A percentile compares a stretch with the other conserved stretches of the same genome.
These are phyloP conservation scores for Polymixis lichenea DNA, from an alignment of 2,888 invertebrate genomes.

Conservation along the genomic window DNA sequence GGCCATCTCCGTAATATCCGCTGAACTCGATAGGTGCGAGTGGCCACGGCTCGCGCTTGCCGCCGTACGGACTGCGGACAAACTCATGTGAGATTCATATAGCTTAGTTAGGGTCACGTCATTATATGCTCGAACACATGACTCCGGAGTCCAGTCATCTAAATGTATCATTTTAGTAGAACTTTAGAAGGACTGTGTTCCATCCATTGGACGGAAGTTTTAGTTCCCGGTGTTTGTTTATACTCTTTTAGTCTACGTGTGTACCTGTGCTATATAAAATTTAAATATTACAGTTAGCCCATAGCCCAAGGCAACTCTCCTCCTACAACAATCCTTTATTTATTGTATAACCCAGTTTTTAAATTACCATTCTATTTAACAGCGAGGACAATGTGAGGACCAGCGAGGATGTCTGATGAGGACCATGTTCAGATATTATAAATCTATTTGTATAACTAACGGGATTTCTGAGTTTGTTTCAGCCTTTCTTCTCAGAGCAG, in stretches of 20 bases:
- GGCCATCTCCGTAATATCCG: conserved; percentile 82
- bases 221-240: not conserved
- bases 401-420: not conserved
- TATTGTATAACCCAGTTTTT: not conserved
- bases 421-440: not conserved
- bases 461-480: too few relatives aligned
- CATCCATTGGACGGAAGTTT: not conserved
- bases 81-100: conserved; percentile 42
- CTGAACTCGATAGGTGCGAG: conserved; percentile 74
- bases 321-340: not conserved
- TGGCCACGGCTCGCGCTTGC: conserved; percentile 83
- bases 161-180: not conserved
- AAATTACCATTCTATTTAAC: too few relatives aligned
- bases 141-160: not conserved
- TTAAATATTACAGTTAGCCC: not conserved
- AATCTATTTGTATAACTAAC: not conserved
- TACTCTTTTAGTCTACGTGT: not conserved
- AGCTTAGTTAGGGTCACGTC: not conserved
- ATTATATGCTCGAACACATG: not conserved
- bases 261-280: too few relatives aligned
- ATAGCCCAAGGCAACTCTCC: not conserved
- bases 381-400: not conserved
- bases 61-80: conserved; percentile 78
- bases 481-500: too few relatives aligned
- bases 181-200: not conserved